Evolutionary conservation across 2,113 vertebrate genomes (phyloP).

Genomic region (Halichoerus grypus): DNA sequence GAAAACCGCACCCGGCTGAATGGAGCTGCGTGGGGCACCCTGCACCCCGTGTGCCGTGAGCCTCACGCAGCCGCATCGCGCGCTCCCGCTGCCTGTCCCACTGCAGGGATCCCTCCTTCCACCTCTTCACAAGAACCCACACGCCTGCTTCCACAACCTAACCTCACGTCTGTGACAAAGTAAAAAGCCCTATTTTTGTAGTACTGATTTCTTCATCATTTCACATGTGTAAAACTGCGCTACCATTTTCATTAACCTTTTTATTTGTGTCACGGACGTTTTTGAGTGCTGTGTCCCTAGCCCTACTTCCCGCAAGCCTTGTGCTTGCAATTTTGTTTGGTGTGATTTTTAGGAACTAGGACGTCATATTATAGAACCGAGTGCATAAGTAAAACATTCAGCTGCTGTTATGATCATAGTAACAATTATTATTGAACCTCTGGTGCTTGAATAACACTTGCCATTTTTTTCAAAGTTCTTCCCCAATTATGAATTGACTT

Average conservation of each 20-base stretch:
- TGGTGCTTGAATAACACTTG: neutral
- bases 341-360: neutral
- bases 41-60: rapidly evolving
- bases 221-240: neutral
- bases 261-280: neutral
- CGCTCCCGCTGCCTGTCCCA: neutral
- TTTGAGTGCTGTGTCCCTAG: neutral
- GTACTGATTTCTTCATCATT: neutral
- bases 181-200: neutral
- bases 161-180: neutral
- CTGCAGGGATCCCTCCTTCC: neutral
- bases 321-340: neutral
- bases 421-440: neutral
- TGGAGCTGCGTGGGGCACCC: neutral
- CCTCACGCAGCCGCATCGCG: neutral
- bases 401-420: neutral
- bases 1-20: neutral
- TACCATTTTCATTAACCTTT: neutral
- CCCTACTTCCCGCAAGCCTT: neutral
- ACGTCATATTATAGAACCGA: neutral
- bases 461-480: neutral
- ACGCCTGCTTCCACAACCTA: neutral
- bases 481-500: neutral
- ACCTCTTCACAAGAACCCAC: neutral
- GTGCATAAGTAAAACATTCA: neutral